phyloP scores from a whole-genome alignment of 1,140 invertebrate species.

The Oreohelix idahoensis region DNA sequence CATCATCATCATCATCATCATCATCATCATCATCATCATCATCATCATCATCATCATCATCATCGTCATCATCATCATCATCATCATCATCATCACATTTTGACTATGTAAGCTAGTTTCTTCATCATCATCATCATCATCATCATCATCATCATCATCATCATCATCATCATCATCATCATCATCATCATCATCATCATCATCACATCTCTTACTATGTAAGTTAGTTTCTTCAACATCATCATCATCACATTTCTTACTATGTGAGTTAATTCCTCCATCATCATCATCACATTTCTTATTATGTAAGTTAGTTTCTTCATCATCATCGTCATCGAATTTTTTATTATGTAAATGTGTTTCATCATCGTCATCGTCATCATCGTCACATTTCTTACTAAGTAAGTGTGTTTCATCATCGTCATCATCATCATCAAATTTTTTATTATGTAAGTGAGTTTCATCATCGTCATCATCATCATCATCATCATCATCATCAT shows the following conservation, averaged over 20 bases:
- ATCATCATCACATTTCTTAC: too few relatives aligned
- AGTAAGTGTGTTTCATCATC: too few relatives aligned
- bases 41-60: conserved; percentile 29
- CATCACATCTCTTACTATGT: background rate
- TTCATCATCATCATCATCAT: background rate
- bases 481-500: background rate
- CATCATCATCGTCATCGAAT: too few relatives aligned
- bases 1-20: conserved; percentile 28
- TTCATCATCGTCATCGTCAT: background rate
- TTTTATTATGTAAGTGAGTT: too few relatives aligned
- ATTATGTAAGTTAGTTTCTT: too few relatives aligned
- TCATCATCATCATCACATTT: too few relatives aligned
- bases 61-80: too few relatives aligned
- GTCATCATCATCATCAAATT: too few relatives aligned
- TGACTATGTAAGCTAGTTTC: background rate
- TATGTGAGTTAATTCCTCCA: too few relatives aligned
- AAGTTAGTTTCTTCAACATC: background rate
- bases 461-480: background rate
- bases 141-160: background rate
- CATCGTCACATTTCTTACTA: background rate
- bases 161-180: too few relatives aligned
- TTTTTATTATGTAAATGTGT: too few relatives aligned
- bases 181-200: too few relatives aligned
- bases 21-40: conserved; percentile 28
- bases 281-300: background rate